Base-by-base conservation (phyloP, 2,113 vertebrate species). In the Cepphus grylle region DNA sequence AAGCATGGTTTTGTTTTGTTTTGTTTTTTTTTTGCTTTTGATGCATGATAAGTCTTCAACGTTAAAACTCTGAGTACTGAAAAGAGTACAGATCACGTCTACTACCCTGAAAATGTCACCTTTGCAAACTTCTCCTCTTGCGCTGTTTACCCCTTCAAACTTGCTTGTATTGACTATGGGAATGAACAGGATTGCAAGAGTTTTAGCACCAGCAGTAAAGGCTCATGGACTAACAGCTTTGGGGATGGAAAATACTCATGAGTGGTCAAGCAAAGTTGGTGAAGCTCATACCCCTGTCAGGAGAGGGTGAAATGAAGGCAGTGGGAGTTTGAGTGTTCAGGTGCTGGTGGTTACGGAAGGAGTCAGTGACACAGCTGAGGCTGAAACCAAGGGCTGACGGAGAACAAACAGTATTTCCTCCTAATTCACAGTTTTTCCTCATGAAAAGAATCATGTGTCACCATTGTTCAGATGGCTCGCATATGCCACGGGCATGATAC, bases 401-500 rank as follows among this genome's bases (percentile, higher is more conserved):
- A 61, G 32, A 83, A 52, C 55, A 81, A 90, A 32, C 40, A 70
- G 15, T 5, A 70, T 92, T 97, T 92, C 49, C 71, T 63, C 74
- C 59, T 20, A 94, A 93, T 77, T 86, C 74, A 43, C 36, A 56
- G 36, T 62, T 91, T 94, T 95, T n/a, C 58, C 70, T 76, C 27
- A 9, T 53, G 84, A 88, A 89, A 87, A 50, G 86, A 65, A 72
- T 65, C 69, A 11, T 69, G 40, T 63, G 70, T 66, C 58, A 50
- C 61, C 56, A 61, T 66, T 84, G 86, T 58, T 94, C 86, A 89
- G 66, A 96, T 50, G 70, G 49, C 49, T 97, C 8, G 25, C 86
- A 94, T 85, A 97, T 97, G 96, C 88, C 88, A 25, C 2, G 53
- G 83, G 86, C 77, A 91, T 91, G 94, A 96, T 94, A 89, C 77